A percentile compares a stretch with the other conserved stretches of the same genome.
Evolutionary conservation across 2,113 vertebrate species (phyloP).

Genomic region (Muntiacus muntjak): DNA sequence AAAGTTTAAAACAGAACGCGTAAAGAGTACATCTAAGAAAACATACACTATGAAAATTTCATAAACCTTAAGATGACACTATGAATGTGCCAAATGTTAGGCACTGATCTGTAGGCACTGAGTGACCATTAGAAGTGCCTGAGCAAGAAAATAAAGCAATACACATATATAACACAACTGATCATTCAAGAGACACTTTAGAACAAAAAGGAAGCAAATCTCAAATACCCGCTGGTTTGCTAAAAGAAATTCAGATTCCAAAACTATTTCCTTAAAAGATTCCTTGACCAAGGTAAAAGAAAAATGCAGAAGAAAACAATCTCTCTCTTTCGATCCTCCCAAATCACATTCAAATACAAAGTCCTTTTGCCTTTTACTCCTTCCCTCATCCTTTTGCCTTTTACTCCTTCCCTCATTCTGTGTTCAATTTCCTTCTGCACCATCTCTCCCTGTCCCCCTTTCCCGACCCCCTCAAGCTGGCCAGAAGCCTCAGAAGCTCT

Average conservation of each 20-base stretch:
- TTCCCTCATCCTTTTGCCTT: not conserved
- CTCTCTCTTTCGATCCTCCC: not conserved
- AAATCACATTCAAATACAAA: not conserved
- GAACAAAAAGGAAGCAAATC: not conserved
- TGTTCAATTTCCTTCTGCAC: not conserved
- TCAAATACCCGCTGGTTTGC: not conserved
- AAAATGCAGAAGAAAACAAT: not conserved
- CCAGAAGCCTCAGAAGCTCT: not conserved
- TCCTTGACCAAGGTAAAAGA: not conserved
- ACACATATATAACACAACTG: not conserved
- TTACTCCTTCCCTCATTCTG: not conserved
- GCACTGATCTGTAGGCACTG: not conserved
- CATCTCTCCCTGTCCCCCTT: not conserved
- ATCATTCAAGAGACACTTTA: not conserved
- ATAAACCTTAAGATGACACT: not conserved
- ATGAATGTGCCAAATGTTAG: not conserved
- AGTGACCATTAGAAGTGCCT: not conserved
- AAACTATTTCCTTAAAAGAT: not conserved
- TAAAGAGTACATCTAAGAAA: not conserved
- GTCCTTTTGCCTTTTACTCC: not conserved
- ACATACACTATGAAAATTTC: not conserved
- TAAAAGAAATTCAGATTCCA: slow-evolving; percentile 9
- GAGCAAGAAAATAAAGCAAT: not conserved
- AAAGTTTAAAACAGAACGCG: not conserved
- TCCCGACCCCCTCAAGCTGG: not conserved